Evolutionary conservation across 2,888 invertebrate genomes (phyloP).

Genomic region (Yponomeuta cagnagella): DNA sequence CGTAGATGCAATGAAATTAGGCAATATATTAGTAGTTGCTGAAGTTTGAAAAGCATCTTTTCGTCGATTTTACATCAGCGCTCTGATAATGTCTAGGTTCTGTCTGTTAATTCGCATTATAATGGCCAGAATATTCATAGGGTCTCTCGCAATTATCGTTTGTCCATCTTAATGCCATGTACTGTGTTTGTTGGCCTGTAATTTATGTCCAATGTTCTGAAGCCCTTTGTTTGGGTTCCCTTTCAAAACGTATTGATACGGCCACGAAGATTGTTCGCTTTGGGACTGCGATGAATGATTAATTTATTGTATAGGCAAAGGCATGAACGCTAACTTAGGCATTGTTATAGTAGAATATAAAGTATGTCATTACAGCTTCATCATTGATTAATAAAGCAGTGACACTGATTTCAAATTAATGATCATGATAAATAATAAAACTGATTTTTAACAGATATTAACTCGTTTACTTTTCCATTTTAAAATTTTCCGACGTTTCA

Average conservation of each 20-base stretch:
- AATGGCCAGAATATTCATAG: slow-evolving; percentile 1
- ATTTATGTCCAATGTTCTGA: slow-evolving; percentile 6
- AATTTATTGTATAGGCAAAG: not conserved
- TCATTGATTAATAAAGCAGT: too few species aligned
- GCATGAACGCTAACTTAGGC: not conserved
- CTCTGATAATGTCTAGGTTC: not conserved
- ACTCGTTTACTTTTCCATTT: too few species aligned
- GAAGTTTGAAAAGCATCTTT: too few species aligned
- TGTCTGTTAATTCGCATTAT: not conserved
- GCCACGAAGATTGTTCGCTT: not conserved
- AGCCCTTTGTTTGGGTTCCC: not conserved
- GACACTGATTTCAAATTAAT: too few species aligned
- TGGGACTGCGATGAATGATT: not conserved
- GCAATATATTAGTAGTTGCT: too few species aligned
- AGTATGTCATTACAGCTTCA: too few species aligned
- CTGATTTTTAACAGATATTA: too few species aligned
- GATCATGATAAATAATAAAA: too few species aligned
- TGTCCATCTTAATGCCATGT: slow-evolving; percentile 3
- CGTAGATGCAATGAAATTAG: too few species aligned
- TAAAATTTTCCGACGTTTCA: too few species aligned
- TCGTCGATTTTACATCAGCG: too few species aligned
- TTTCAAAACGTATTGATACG: not conserved
- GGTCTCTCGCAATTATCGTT: not conserved
- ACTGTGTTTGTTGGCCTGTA: not conserved
- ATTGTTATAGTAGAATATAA: too few species aligned